Evolutionary conservation across 2,888 invertebrate species (phyloP).

Genomic region (Eudemis profundana): DNA sequence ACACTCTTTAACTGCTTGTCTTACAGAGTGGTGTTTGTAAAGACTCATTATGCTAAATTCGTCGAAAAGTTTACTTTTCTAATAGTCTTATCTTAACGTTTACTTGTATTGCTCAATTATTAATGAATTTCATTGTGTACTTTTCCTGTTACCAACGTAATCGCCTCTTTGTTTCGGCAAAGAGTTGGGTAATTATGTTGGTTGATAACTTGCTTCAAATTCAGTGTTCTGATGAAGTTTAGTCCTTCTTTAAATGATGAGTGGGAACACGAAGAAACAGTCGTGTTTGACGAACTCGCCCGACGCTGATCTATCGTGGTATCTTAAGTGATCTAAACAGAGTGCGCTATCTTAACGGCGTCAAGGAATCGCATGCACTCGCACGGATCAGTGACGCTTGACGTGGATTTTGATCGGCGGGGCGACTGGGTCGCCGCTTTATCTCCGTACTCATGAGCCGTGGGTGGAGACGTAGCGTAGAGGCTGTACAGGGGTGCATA

Average conservation of each 20-base stretch:
- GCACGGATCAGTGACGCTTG: conserved; percentile 61
- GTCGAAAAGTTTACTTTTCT: conserved; percentile 22
- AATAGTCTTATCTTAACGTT: conserved; percentile 28
- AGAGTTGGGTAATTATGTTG: conserved; percentile 31
- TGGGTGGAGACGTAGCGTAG: conserved; percentile 43
- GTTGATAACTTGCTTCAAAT: conserved; percentile 39
- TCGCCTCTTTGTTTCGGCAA: conserved; percentile 33
- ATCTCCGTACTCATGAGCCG: conserved; percentile 65
- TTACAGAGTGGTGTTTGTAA: conserved; percentile 13
- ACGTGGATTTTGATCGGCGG: conserved; percentile 55
- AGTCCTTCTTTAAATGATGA: not conserved
- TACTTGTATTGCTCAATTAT: conserved; percentile 37
- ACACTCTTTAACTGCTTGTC: conserved; percentile 13
- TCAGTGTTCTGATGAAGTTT: conserved; percentile 30
- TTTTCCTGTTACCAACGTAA: conserved; percentile 28
- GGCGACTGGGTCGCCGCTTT: conserved; percentile 65
- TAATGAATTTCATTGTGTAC: conserved; percentile 29
- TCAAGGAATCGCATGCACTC: conserved; percentile 74
- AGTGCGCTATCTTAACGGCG: conserved; percentile 66
- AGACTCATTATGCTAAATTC: conserved; percentile 25
- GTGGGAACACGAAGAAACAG: conserved; percentile 1
- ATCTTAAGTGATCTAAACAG: conserved; percentile 65
- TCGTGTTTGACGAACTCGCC: conserved; percentile 48
- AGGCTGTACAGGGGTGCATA: conserved; percentile 78
- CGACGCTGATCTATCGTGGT: conserved; percentile 57